Base-by-base conservation (phyloP, 1,140 invertebrate genomes). In the Leptopilina boulardi region DNA sequence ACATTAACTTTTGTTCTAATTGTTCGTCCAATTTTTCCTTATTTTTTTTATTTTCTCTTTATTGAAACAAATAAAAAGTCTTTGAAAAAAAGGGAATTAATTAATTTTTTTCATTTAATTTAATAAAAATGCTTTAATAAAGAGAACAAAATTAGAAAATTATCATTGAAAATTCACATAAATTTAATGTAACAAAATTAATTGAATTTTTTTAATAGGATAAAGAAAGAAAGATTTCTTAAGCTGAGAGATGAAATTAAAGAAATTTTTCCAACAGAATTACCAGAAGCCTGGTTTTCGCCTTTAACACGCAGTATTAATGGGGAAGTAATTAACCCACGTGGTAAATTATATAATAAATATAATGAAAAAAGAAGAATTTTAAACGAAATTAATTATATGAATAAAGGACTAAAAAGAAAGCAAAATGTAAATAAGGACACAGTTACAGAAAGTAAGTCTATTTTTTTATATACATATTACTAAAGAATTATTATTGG, bases 361-460 rank as follows among this genome's bases (percentile, higher is more conserved):
- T 76, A 76, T 23, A 54, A 26, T 54, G 74, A 70, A 71, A 23
- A 19, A 18, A 51, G 74, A 54, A 76, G 74, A 54, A 3, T 18
- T 71, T 38, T 76, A 26, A 76, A 76, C 26, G n/a, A 18, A 8
- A n/a, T 75, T 4, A 18, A 26, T 5, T n/a, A 66, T 13, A 70
- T 70, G 1, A 70, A 75, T n/a, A 13, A 70, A 38, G 3, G 19
- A 15, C 26, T 75, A 0, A 11, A 75, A 70, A 19, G 6, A 6
- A 34, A 34, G 6, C 2, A 34, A n/a, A n/a, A n/a, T n/a, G n/a
- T n/a, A n/a, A n/a, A 34, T 3, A 34, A 6, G 2, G 30, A 42
- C 59, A 18, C 23, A 3, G 26, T 9, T 42, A 1, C 5, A 47
- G 23, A 71, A 70, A n/a, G 11, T 42, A 44, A 3, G 0, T 47